Evolutionary conservation across 2,113 vertebrate genomes (phyloP).

Genomic region (Peromyscus leucopus): DNA sequence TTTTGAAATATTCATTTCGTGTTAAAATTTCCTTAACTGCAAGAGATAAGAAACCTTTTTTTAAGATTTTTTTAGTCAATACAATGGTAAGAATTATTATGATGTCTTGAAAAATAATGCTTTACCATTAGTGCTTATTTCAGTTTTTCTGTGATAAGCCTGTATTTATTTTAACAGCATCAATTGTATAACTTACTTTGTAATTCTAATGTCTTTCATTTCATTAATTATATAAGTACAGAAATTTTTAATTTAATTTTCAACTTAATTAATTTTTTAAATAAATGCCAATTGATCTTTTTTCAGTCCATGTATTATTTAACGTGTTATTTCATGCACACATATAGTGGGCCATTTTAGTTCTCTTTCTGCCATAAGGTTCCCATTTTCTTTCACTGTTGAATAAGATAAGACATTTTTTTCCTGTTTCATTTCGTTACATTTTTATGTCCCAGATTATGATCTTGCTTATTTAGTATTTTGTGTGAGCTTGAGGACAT

Average conservation of each 20-base stretch:
- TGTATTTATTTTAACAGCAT: neutral
- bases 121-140: neutral
- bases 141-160: neutral
- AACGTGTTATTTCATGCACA: neutral
- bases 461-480: neutral
- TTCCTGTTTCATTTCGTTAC: neutral
- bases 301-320: neutral
- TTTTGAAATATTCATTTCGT: neutral
- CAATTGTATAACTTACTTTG: neutral
- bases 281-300: neutral
- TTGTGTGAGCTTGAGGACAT: neutral
- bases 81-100: neutral
- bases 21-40: neutral
- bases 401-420: neutral
- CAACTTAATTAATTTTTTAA: neutral
- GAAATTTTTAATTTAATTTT: neutral
- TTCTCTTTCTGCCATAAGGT: neutral
- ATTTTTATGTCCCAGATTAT: neutral
- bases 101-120: neutral
- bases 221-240: neutral
- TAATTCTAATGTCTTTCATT: neutral
- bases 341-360: neutral
- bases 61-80: neutral
- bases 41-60: neutral
- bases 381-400: neutral